A percentile compares a stretch with the other conserved stretches of the same genome.
These are phyloP conservation scores for Rhinoderma darwinii DNA, from an alignment of 2,113 vertebrate species.

Conservation along the genomic window DNA sequence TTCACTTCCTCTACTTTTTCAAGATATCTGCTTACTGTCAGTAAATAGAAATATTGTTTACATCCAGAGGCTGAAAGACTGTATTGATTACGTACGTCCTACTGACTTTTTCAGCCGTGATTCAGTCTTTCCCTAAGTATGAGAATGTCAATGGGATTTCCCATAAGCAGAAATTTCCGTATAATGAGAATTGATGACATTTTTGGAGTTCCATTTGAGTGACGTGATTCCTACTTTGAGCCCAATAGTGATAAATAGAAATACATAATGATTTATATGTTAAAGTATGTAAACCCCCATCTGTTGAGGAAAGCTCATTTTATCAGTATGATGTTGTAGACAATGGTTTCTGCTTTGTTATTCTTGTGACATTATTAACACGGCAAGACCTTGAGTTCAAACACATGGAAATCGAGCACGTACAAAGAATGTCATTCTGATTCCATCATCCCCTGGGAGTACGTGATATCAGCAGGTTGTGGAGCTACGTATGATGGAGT, in stretches of 20 bases:
- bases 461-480: slow-evolving; percentile 3
- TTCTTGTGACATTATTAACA: slow-evolving; percentile 50
- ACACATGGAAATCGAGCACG: slow-evolving; percentile 49
- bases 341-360: slow-evolving; percentile 18
- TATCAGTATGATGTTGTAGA: background rate
- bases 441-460: background rate
- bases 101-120: no score
- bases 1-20: no score
- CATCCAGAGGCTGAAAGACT: no score
- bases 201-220: background rate
- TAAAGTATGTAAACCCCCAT: background rate
- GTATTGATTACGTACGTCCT: no score
- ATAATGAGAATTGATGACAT: background rate
- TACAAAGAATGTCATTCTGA: slow-evolving; percentile 27
- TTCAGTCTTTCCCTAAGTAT: background rate
- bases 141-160: background rate
- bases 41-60: no score
- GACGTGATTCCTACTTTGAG: slow-evolving; percentile 4
- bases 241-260: background rate
- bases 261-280: background rate
- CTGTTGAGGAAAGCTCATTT: background rate
- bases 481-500: background rate
- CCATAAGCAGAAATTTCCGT: background rate
- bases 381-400: background rate
- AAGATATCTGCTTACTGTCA: no score